Percentiles rank a stretch among this genome's conserved stretches.
Conservation (phyloP, 2,888 invertebrate species). For the Geophilus truncorum region DNA sequence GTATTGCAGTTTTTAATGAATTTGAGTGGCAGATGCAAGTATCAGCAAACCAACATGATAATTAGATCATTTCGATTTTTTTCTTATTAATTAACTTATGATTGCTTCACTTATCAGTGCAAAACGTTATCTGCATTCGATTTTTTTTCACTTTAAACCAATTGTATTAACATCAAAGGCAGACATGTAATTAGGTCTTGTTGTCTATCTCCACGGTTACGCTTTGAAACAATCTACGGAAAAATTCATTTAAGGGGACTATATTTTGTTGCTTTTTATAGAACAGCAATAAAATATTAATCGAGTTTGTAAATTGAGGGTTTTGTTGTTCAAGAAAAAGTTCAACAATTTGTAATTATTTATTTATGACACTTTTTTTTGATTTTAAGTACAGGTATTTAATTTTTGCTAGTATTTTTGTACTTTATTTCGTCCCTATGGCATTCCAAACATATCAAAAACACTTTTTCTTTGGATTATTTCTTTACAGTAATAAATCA, state of each 20-base stretch:
- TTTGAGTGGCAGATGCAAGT: neutral
- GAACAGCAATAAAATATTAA: neutral
- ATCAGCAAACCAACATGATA: neutral
- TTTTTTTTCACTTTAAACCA: too few species aligned
- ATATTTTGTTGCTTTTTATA: neutral
- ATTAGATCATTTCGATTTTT: neutral
- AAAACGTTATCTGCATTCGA: neutral
- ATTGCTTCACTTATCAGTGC: neutral
- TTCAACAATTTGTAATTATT: too few species aligned
- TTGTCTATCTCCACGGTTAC: slow-evolving; percentile 13
- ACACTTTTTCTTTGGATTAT: too few species aligned
- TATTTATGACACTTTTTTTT: too few species aligned
- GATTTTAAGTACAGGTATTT: too few species aligned
- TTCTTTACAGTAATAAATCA: too few species aligned
- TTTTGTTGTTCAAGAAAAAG: neutral
- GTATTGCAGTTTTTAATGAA: neutral
- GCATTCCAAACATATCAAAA: too few species aligned
- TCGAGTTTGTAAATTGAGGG: neutral
- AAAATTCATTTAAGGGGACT: neutral
- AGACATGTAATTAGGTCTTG: neutral
- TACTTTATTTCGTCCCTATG: too few species aligned
- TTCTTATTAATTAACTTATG: neutral
- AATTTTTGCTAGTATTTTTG: too few species aligned
- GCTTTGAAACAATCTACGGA: neutral
- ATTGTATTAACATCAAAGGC: neutral